A percentile compares a stretch with the other conserved stretches of the same genome.
phyloP scores from a whole-genome alignment of 30 jellyfish, hydroid and myxozoan genomes.

The Euphysa ruthae region DNA sequence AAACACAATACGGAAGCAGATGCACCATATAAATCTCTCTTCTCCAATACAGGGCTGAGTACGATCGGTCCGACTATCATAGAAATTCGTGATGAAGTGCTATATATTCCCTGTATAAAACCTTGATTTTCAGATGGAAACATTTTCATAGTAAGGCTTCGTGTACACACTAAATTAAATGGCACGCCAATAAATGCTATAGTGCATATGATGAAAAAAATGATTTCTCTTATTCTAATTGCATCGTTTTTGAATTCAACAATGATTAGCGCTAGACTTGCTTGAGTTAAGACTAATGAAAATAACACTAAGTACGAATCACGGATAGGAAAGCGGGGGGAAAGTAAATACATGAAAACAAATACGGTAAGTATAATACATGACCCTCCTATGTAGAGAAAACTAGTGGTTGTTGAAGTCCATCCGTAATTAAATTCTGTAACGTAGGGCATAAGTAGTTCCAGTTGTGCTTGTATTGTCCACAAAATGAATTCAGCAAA shows the following conservation, averaged over 20 bases:
- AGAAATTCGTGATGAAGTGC: conserved; percentile 31
- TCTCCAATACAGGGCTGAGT: conserved; percentile 25
- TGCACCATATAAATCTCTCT: conserved; percentile 21
- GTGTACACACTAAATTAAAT: conserved; percentile 29
- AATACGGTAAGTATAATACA: not conserved
- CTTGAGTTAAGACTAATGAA: conserved; percentile 13
- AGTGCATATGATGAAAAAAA: conserved; percentile 2
- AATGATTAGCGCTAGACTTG: conserved; percentile 9
- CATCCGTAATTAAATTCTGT: conserved; percentile 35
- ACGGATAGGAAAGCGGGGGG: not conserved
- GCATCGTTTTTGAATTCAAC: not conserved
- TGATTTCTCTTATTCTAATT: not conserved
- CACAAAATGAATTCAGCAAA: conserved; percentile 17
- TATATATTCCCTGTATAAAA: conserved; percentile 25
- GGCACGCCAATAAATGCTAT: conserved; percentile 28
- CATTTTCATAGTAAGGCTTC: conserved; percentile 16
- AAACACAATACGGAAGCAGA: conserved; percentile 20
- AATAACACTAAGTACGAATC: conserved; percentile 8
- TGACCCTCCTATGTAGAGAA: conserved; percentile 26
- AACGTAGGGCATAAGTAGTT: conserved; percentile 12
- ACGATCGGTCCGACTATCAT: conserved; percentile 38
- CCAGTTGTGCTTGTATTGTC: conserved; percentile 17
- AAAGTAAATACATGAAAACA: not conserved
- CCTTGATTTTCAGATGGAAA: conserved; percentile 30
- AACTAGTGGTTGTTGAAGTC: conserved; percentile 11